Evolutionary conservation across 2,797 vertebrate species (phyloP).

Genomic region (Lacerta agilis): DNA sequence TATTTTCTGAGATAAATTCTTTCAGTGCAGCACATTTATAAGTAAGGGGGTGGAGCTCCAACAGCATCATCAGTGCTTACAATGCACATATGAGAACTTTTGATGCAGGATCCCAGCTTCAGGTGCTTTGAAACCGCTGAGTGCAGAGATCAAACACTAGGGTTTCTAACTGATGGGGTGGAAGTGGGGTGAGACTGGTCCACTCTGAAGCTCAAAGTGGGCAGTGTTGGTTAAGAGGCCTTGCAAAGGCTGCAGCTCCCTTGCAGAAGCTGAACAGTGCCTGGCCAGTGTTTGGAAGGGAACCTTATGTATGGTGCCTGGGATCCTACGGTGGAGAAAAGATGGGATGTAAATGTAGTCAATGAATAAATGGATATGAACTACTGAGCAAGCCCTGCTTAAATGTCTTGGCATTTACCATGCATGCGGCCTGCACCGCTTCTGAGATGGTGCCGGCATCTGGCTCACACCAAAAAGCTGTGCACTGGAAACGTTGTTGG

Average conservation of each 20-base stretch:
- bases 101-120: background rate
- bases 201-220: background rate
- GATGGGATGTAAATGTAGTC: background rate
- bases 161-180: background rate
- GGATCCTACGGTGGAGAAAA: background rate
- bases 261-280: background rate
- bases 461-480: conserved; percentile 95
- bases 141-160: background rate
- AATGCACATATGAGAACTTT: background rate
- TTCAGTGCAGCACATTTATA: no score
- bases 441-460: conserved; percentile 91
- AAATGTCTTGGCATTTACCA: conserved; percentile 81
- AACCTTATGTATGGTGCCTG: background rate
- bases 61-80: no score
- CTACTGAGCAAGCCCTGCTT: background rate
- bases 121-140: background rate
- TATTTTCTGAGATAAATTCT: background rate
- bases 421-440: conserved; percentile 93
- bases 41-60: background rate
- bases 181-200: background rate
- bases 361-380: no score
- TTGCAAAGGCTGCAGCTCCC: background rate
- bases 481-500: conserved; percentile 88
- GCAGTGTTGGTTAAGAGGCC: background rate
- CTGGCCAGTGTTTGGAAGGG: background rate